Evolutionary conservation across 2,797 vertebrate species (phyloP).

Genomic region (Phrynocephalus vlangalii): DNA sequence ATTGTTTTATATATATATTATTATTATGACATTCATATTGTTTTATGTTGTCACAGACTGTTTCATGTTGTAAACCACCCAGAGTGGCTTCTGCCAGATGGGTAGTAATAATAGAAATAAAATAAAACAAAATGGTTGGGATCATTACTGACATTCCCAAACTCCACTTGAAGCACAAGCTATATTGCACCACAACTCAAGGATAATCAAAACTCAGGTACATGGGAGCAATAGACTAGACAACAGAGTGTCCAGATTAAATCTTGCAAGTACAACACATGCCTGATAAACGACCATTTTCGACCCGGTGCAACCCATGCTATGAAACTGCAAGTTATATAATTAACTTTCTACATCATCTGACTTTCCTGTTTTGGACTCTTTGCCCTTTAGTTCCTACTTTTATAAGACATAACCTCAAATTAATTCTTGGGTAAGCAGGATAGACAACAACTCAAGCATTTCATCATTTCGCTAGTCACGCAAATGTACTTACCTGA

Average conservation of each 20-base stretch:
- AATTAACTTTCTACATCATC: slow-evolving; percentile 78
- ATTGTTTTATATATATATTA: too few relatives aligned
- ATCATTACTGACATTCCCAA: neutral
- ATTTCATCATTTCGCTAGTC: slow-evolving; percentile 57
- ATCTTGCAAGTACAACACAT: slow-evolving; percentile 57
- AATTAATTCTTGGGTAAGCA: slow-evolving; percentile 63
- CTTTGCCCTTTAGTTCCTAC: slow-evolving; percentile 51
- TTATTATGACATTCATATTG: too few relatives aligned
- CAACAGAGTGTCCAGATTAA: slow-evolving; percentile 51
- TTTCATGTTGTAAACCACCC: too few relatives aligned
- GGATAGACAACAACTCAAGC: slow-evolving; percentile 37
- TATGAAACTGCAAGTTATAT: slow-evolving; percentile 76
- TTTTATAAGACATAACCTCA: slow-evolving; percentile 69
- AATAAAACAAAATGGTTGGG: neutral
- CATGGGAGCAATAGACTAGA: neutral
- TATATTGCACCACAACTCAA: neutral
- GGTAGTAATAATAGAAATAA: too few relatives aligned
- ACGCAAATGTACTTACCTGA: slow-evolving; percentile 41
- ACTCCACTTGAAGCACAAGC: neutral
- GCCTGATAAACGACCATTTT: slow-evolving; percentile 63
- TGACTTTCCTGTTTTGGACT: slow-evolving; percentile 75
- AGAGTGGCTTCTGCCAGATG: too few relatives aligned
- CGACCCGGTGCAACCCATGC: slow-evolving; percentile 71
- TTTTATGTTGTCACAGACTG: too few relatives aligned
- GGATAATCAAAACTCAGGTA: slow-evolving; percentile 19